These are phyloP conservation scores for Tautogolabrus adspersus DNA, from an alignment of 2,113 vertebrate genomes.

Conservation along the genomic window DNA sequence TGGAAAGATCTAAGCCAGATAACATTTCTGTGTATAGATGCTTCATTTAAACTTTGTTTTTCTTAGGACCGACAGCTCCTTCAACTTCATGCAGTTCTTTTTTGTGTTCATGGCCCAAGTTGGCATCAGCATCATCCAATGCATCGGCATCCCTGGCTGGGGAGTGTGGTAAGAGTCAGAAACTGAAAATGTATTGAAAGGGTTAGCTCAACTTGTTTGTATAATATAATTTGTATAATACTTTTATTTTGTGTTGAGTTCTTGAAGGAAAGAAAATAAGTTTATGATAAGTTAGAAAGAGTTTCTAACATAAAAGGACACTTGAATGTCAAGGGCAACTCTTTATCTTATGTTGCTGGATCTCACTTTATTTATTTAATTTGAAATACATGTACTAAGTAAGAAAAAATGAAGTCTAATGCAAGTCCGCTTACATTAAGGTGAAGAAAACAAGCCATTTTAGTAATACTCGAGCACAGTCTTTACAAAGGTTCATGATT, in stretches of 20 bases:
- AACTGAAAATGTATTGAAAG: background rate
- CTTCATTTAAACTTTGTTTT: background rate
- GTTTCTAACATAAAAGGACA: too few relatives aligned
- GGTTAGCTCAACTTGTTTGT: background rate
- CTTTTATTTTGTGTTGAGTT: background rate
- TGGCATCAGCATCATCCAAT: slow-evolving; percentile 95
- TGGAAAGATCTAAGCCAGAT: too few relatives aligned
- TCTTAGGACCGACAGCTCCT: slow-evolving; percentile 95
- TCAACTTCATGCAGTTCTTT: slow-evolving; percentile 99
- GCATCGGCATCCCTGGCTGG: slow-evolving; percentile 98
- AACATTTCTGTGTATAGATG: background rate
- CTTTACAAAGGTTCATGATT: background rate
- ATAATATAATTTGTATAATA: background rate
- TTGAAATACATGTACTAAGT: background rate
- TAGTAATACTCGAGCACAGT: slow-evolving; percentile 3
- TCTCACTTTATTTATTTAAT: background rate
- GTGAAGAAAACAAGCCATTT: background rate
- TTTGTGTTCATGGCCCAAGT: slow-evolving; percentile 98
- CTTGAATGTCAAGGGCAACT: background rate
- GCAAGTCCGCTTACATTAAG: background rate
- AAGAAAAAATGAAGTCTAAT: background rate
- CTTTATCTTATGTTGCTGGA: background rate
- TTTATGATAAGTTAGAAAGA: background rate
- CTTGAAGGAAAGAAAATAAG: background rate
- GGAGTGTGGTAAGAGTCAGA: slow-evolving; percentile 93